Evolutionary conservation across 2,797 vertebrate species (phyloP).

Genomic region (Antrozous pallidus): DNA sequence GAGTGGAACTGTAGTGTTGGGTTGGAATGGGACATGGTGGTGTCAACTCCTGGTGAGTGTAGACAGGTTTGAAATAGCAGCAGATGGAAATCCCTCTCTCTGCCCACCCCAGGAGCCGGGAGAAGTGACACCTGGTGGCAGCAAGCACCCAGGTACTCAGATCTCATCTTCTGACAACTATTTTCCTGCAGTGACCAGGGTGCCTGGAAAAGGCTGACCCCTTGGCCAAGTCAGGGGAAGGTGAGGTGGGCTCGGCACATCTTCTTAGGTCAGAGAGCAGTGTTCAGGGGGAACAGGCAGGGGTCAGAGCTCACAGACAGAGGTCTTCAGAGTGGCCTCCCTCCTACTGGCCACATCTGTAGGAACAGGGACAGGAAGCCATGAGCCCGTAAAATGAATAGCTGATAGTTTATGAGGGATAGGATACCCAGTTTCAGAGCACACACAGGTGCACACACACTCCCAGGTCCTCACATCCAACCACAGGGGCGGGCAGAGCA

Average conservation of each 20-base stretch:
- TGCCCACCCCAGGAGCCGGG: neutral
- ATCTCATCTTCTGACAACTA: neutral
- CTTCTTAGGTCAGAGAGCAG: neutral
- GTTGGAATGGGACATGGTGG: too few relatives aligned
- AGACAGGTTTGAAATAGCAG: neutral
- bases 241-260: rapidly evolving
- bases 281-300: rapidly evolving
- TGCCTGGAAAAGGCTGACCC: neutral
- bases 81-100: too few relatives aligned
- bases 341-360: neutral
- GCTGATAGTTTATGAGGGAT: rapidly evolving
- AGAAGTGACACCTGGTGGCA: rapidly evolving
- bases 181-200: neutral
- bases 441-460: neutral
- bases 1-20: rapidly evolving
- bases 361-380: neutral
- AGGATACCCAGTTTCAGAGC: neutral
- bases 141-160: rapidly evolving
- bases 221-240: neutral
- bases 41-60: rapidly evolving
- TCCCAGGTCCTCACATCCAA: neutral
- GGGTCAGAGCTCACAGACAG: neutral
- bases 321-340: too few relatives aligned
- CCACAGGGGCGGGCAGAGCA: neutral
- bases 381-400: rapidly evolving